phyloP scores from a whole-genome alignment of 1,140 invertebrate genomes.

The Phocides pigmalion region DNA sequence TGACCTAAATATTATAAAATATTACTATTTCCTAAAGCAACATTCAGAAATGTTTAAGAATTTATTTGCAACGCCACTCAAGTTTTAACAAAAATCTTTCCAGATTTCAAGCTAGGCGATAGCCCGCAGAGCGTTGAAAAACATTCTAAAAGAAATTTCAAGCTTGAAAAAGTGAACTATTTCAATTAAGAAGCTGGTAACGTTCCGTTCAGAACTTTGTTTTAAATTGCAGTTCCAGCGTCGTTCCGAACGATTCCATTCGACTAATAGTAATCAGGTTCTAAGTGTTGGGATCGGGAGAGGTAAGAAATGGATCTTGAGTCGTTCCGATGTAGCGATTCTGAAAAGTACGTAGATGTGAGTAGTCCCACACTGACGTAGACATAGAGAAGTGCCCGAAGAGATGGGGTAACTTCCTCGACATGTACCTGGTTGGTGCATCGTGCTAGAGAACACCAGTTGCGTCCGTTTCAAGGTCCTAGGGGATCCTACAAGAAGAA shows the following conservation, averaged over 20 bases:
- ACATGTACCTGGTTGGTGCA: too few relatives aligned
- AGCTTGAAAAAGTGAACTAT: slow-evolving; percentile 63
- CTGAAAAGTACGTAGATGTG: too few relatives aligned
- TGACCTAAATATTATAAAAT: too few relatives aligned
- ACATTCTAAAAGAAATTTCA: slow-evolving; percentile 34
- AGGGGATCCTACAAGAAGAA: too few relatives aligned
- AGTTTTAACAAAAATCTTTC: slow-evolving; percentile 14
- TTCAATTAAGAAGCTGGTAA: slow-evolving; percentile 64
- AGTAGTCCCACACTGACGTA: too few relatives aligned
- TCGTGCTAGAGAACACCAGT: too few relatives aligned
- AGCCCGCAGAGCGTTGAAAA: slow-evolving; percentile 13
- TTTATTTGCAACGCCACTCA: neutral
- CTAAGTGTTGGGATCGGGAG: neutral
- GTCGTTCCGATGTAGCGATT: too few relatives aligned
- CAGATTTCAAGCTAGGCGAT: slow-evolving; percentile 17
- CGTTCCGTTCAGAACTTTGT: slow-evolving; percentile 56
- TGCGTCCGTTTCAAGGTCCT: too few relatives aligned
- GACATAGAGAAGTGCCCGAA: too few relatives aligned
- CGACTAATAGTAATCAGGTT: slow-evolving; percentile 13
- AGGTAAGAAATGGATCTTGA: too few relatives aligned
- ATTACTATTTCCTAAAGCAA: too few relatives aligned
- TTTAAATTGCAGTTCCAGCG: slow-evolving; percentile 57
- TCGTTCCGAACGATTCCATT: slow-evolving; percentile 47
- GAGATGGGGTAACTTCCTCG: too few relatives aligned
- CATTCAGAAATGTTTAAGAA: neutral